phyloP scores from a whole-genome alignment of 2,113 vertebrate genomes.

The Anhinga rufa region DNA sequence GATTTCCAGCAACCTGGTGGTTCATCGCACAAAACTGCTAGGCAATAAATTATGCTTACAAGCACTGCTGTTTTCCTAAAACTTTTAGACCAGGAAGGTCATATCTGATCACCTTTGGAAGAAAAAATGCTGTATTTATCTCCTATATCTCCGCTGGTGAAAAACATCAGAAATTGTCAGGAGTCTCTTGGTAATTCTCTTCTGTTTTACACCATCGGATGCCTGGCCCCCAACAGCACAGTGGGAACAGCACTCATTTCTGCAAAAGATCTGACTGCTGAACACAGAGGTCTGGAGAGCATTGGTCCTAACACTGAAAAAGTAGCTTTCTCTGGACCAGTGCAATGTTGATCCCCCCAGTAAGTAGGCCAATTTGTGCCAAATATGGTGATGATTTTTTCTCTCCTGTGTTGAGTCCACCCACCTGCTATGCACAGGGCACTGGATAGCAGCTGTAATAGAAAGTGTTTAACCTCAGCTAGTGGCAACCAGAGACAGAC shows the following conservation, averaged over 20 bases:
- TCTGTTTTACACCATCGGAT: rapidly evolving
- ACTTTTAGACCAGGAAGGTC: not conserved
- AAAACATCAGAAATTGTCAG: not conserved
- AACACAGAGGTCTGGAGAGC: not conserved
- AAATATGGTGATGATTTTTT: not conserved
- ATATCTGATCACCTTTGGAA: not conserved
- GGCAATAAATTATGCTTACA: not conserved
- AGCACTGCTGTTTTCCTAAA: not conserved
- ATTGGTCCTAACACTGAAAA: not conserved
- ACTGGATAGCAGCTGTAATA: not conserved
- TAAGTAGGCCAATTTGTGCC: not conserved
- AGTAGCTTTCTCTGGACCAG: not conserved
- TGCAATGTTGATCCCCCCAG: not conserved
- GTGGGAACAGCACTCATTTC: not conserved
- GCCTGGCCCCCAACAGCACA: not conserved
- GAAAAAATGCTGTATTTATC: not conserved
- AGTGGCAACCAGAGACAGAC: not conserved
- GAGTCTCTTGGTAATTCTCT: not conserved
- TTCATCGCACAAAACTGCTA: not conserved
- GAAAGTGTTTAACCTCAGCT: not conserved
- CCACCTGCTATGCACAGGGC: not conserved
- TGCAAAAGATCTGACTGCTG: not conserved
- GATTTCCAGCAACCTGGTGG: not conserved
- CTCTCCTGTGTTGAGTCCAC: not conserved
- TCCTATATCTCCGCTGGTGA: not conserved